Evolutionary conservation across 2,888 invertebrate species (phyloP), one percentile per base, ranked within the genome.

Genomic region (Campoplex nolae): DNA sequence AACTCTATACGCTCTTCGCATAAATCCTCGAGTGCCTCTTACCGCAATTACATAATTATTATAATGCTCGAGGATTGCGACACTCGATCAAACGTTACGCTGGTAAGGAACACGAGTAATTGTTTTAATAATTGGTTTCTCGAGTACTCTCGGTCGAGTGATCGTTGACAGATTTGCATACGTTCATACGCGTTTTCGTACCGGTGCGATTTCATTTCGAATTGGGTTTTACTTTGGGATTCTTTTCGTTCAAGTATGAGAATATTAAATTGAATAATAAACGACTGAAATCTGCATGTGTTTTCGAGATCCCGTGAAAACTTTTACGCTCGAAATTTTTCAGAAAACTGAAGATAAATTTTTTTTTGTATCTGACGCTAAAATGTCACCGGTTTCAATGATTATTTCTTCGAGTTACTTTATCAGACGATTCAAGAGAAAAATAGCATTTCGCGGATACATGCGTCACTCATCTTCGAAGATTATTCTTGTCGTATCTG

Each of bases 61-160:
- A 32, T 32, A 62, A 62, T 62, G 32, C 62, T 62, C 62, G 62
- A 62, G 62, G 16, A 62, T 62, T 32, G 62, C 62, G 62, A 62
- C 32, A 62, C 62, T 11, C 16, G 62, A 62, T 62, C 62, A 62
- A 62, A 32, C 32, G 32, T 62, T 62, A 32, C 62, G 16, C 62
- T 16, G 16, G 32, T 62, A 62, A 62, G 62, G 62, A 62, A 62
- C 16, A 32, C 16, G 32, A 32, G 62, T 62, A 62, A 62, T 62
- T 62, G 62, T 62, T 62, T 62, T 62, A 62, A 62, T 62, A 32
- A 32, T 62, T 62, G 16, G 32, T 16, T 62, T 32, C 32, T 16
- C 32, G 32, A 32, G 62, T 32, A 32, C 32, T 38, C 38, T 3
- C 38, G 13, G 62, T 62, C 62, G 32, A 62, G 62, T 32, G 16